phyloP scores from a whole-genome alignment of 2,888 invertebrate species.

The Pseudoips prasinana region DNA sequence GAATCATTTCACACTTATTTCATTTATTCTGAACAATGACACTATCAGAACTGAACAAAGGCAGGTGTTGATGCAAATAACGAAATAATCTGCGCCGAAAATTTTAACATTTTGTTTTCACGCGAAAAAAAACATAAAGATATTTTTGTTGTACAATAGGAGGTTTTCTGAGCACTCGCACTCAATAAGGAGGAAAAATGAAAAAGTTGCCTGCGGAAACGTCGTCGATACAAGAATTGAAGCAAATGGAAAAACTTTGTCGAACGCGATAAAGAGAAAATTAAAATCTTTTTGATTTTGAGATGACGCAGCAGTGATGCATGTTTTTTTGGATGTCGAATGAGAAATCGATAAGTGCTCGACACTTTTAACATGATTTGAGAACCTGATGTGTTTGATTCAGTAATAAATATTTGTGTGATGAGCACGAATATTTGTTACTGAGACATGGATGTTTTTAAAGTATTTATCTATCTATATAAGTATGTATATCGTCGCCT shows the following conservation, averaged over 20 bases:
- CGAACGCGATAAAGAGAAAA: constrained; percentile 49
- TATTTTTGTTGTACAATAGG: constrained; percentile 51
- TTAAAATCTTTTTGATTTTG: constrained; percentile 49
- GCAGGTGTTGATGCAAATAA: constrained; percentile 42
- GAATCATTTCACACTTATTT: constrained; percentile 22
- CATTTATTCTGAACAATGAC: constrained; percentile 30
- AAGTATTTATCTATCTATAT: too few relatives aligned
- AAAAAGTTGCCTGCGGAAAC: constrained; percentile 57
- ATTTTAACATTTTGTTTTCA: constrained; percentile 32
- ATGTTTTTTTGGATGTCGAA: constrained; percentile 19
- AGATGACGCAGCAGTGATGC: constrained; percentile 23
- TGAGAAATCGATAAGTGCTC: constrained; percentile 5
- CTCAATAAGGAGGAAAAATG: constrained; percentile 52
- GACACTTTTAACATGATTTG: constrained; percentile 7
- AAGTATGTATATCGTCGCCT: too few relatives aligned
- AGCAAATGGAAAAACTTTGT: constrained; percentile 64
- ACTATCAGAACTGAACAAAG: constrained; percentile 25
- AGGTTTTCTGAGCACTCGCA: constrained; percentile 42
- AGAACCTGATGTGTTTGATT: constrained; percentile 1
- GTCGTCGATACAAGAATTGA: constrained; percentile 55
- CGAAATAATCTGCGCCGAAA: constrained; percentile 35
- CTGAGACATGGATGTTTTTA: too few relatives aligned
- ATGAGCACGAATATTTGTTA: too few relatives aligned
- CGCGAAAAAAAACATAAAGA: constrained; percentile 46
- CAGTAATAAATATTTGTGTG: constrained; percentile 2